phyloP scores from a whole-genome alignment of 2,797 vertebrate species.

The Passerculus sandwichensis region DNA sequence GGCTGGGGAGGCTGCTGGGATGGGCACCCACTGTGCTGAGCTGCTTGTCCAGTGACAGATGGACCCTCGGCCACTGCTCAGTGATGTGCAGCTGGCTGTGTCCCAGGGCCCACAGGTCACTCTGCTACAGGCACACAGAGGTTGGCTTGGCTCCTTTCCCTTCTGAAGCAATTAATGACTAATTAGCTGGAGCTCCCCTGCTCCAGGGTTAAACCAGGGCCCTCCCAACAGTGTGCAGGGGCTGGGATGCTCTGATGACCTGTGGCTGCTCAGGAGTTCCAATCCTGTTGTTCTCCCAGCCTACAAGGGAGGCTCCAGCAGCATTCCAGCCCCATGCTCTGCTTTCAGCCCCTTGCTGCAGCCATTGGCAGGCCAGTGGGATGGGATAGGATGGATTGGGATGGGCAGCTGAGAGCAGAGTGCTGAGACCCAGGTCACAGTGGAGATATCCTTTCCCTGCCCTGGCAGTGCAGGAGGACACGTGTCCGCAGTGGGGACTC shows the following conservation, averaged over 20 bases:
- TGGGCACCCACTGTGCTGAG: not conserved
- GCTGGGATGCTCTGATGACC: not conserved
- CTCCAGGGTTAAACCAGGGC: not conserved
- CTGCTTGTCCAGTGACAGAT: not conserved
- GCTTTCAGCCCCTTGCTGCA: not conserved
- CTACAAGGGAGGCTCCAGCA: not conserved
- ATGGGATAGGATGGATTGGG: not conserved
- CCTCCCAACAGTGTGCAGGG: fast-evolving
- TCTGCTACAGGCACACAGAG: not conserved
- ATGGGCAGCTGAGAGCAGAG: not conserved
- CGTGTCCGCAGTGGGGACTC: fast-evolving
- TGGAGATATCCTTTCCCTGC: not conserved
- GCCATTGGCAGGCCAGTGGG: not conserved
- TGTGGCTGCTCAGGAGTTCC: not conserved
- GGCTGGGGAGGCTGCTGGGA: not conserved
- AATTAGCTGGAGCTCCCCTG: not conserved
- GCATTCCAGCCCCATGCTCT: fast-evolving
- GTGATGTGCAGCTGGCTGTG: not conserved
- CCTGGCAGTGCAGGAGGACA: not conserved
- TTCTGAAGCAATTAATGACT: conserved; percentile 20
- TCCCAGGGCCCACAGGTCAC: not conserved
- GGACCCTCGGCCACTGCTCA: not conserved
- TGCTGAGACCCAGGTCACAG: not conserved
- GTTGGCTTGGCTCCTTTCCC: not conserved
- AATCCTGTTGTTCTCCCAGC: not conserved